phyloP scores from a whole-genome alignment of 2,113 vertebrate species.

The Hippocampus guttulatus region DNA sequence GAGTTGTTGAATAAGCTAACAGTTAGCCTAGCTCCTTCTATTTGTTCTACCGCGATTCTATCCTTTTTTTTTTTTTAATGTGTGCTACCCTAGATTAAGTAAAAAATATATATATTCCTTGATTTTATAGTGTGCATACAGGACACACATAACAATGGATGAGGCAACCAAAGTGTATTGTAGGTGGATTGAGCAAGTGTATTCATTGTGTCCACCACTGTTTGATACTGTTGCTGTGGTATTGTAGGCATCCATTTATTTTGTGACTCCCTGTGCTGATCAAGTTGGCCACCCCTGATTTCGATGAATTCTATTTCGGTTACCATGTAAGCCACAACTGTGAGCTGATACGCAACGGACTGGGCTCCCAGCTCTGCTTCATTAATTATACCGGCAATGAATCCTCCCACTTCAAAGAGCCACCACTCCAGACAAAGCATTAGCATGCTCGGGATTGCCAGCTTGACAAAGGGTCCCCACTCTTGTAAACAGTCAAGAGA shows the following conservation, averaged over 20 bases:
- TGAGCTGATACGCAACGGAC: constrained; percentile 77
- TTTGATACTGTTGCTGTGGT: neutral
- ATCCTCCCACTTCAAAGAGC: constrained; percentile 83
- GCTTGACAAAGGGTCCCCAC: constrained; percentile 77
- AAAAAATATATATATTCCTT: no score
- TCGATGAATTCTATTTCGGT: constrained; percentile 21
- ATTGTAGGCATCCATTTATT: neutral
- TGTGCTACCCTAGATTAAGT: no score
- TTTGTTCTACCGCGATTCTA: neutral
- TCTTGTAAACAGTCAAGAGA: constrained; percentile 81
- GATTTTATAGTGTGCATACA: no score
- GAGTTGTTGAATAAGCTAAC: neutral
- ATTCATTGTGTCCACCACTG: neutral
- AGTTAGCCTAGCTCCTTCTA: neutral
- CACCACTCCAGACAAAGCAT: constrained; percentile 93
- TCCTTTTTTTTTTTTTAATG: no score
- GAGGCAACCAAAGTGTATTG: no score
- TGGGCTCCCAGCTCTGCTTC: constrained; percentile 83
- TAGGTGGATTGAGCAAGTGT: no score
- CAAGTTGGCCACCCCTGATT: neutral
- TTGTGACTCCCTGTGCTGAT: neutral
- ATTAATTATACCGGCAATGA: constrained; percentile 81
- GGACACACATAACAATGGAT: no score
- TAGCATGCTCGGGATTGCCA: constrained; percentile 87
- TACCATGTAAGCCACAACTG: constrained; percentile 81